Evolutionary conservation across 2,113 vertebrate species (phyloP).

Genomic region (Macheiramphus alcinus): DNA sequence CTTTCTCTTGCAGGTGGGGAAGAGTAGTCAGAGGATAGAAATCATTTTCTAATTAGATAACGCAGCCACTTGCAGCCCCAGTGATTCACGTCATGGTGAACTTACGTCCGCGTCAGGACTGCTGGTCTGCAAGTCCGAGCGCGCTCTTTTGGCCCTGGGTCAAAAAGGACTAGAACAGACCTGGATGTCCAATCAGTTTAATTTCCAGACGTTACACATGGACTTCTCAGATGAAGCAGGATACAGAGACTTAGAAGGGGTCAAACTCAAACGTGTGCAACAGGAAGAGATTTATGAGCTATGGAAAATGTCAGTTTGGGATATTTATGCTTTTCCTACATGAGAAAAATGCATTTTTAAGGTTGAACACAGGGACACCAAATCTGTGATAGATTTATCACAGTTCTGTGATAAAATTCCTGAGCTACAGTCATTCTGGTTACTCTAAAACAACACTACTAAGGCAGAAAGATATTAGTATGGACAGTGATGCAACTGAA

Average conservation of each 20-base stretch:
- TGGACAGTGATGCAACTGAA: background rate
- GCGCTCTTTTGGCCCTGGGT: background rate
- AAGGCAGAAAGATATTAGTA: background rate
- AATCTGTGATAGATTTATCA: background rate
- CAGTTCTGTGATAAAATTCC: background rate
- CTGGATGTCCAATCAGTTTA: background rate
- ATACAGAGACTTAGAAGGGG: background rate
- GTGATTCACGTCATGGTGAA: accelerated
- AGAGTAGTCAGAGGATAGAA: background rate
- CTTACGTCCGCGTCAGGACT: accelerated
- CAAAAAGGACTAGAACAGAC: background rate
- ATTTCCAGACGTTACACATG: background rate
- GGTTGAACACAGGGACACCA: background rate
- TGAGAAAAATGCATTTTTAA: background rate
- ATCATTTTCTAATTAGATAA: background rate
- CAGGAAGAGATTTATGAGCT: background rate
- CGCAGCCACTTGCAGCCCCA: background rate
- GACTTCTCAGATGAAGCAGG: background rate
- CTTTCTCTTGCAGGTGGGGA: background rate
- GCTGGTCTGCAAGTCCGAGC: background rate
- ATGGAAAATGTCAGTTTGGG: background rate
- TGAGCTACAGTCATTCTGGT: background rate
- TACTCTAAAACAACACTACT: background rate
- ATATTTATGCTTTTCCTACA: background rate
- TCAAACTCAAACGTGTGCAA: background rate